phyloP scores from a whole-genome alignment of 1,140 invertebrate genomes.

The Adelges cooleyi region DNA sequence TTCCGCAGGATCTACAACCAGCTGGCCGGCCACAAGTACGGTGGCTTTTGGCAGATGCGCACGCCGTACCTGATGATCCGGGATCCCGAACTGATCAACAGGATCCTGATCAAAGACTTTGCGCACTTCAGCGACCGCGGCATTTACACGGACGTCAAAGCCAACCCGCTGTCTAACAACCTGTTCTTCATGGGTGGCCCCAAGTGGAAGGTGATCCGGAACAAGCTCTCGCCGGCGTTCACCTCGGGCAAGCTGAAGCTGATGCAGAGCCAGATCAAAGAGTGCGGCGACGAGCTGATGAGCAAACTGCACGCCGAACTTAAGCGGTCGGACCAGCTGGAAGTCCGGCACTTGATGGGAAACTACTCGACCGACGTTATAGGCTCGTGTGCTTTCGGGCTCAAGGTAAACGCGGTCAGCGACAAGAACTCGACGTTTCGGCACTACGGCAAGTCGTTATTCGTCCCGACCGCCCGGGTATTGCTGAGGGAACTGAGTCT shows the following conservation, averaged over 20 bases:
- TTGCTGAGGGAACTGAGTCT: background rate
- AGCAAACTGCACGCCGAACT: background rate
- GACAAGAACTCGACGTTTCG: background rate
- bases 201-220: conserved; percentile 45
- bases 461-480: background rate
- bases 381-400: background rate
- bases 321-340: background rate
- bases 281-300: conserved; percentile 31
- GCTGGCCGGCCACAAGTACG: conserved; percentile 23
- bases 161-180: background rate
- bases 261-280: conserved; percentile 42
- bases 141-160: conserved; percentile 1
- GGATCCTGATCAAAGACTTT: conserved; percentile 42
- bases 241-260: conserved; percentile 46
- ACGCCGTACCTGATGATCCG: conserved; percentile 16
- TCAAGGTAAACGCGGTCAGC: background rate
- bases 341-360: background rate
- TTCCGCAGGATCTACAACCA: conserved; percentile 33
- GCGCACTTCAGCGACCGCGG: conserved; percentile 39
- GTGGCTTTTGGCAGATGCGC: background rate
- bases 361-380: background rate
- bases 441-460: background rate
- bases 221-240: conserved; percentile 46
- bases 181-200: conserved; percentile 16
- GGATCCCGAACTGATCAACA: conserved; percentile 32